Base-by-base conservation (phyloP, 2,113 vertebrate species). In the Galemys pyrenaicus region DNA sequence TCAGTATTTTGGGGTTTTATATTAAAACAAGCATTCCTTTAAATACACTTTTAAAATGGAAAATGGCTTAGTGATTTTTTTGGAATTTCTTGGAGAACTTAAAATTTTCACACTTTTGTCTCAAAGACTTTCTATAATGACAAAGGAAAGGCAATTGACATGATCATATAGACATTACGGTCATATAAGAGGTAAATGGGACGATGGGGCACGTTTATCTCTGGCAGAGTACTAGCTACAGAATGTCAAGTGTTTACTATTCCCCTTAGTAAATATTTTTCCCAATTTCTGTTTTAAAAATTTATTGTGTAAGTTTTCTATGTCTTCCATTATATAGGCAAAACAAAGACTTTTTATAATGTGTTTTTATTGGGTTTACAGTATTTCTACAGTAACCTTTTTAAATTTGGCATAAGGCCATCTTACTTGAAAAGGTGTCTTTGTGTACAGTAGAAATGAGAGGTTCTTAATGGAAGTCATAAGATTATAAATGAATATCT, bases 341-440 rank as follows among this genome's bases (percentile, higher is more conserved):
- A n/a, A n/a, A 92, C 80, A 75, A 79, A 73, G 30, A 65, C 20
- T 92, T 96, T 97, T 64, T 97, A 91, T 22, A 67, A 9, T 37
- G 74, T 96, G 83, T 95, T 96, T 96, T 95, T 80, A 95, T 80
- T 96, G 71, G 37, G n/a, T 96, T 94, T 85, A 19, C 88, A 71
- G 39, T 28, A 1, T 94, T 97, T 97, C 97, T 97, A 62, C 78
- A 83, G 44, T 87, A 67, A 70, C 46, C 39, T 87, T 8, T 17
- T 67, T 35, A 39, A 92, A 83, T 39, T 91, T 51, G 39, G 44
- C 60, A 32, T 51, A 89, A 58, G 35, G 75, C 46, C 67, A 94
- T 90, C 74, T 41, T 28, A 20, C 97, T 88, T 80, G 74, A 83
- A 84, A 92, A 94, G 35, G 1, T 94, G 54, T 96, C 37, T 85